Conservation (phyloP, 2,888 invertebrate genomes). For the Lithodes maja region DNA sequence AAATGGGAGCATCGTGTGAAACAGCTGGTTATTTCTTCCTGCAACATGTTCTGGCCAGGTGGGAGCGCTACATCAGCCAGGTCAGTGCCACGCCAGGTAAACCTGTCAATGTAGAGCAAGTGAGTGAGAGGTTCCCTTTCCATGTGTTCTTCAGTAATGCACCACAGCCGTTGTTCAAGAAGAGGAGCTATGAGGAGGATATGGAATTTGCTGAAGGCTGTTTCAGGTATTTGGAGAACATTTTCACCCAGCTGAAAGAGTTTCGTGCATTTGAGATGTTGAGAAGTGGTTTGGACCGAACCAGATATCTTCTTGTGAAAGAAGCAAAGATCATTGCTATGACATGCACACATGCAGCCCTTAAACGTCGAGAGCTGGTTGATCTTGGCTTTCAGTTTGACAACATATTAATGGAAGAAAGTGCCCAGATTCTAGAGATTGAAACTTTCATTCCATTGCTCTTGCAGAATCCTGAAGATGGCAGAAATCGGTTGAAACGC, state of each 20-base stretch:
- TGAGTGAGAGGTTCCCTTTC: constrained; percentile 90
- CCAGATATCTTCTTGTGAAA: constrained; percentile 96
- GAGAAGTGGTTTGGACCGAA: constrained; percentile 94
- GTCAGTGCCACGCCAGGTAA: constrained; percentile 74
- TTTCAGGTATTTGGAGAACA: constrained; percentile 93
- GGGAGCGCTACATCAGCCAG: constrained; percentile 88
- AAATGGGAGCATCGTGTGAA: constrained; percentile 97
- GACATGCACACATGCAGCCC: constrained; percentile 99
- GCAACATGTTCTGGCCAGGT: constrained; percentile 92
- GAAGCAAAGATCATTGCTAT: constrained; percentile 99
- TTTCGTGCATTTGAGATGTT: constrained; percentile 98
- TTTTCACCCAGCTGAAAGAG: constrained; percentile 97
- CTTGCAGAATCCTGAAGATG: constrained; percentile 98
- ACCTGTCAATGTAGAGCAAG: constrained; percentile 76
- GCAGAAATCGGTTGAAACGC: constrained; percentile 84
- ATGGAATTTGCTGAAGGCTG: constrained; percentile 93
- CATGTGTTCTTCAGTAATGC: constrained; percentile 94
- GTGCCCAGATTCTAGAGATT: constrained; percentile 98
- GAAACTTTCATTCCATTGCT: constrained; percentile 99
- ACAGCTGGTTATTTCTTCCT: constrained; percentile 98
- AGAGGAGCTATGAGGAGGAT: constrained; percentile 85
- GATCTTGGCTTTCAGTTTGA: constrained; percentile 97
- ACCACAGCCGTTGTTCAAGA: constrained; percentile 93
- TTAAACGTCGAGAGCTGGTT: constrained; percentile 96
- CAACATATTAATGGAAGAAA: constrained; percentile 99